A percentile compares a stretch with the other conserved stretches of the same genome.
phyloP scores from a whole-genome alignment of 1,140 invertebrate genomes.

The Mizuhopecten yessoensis region DNA sequence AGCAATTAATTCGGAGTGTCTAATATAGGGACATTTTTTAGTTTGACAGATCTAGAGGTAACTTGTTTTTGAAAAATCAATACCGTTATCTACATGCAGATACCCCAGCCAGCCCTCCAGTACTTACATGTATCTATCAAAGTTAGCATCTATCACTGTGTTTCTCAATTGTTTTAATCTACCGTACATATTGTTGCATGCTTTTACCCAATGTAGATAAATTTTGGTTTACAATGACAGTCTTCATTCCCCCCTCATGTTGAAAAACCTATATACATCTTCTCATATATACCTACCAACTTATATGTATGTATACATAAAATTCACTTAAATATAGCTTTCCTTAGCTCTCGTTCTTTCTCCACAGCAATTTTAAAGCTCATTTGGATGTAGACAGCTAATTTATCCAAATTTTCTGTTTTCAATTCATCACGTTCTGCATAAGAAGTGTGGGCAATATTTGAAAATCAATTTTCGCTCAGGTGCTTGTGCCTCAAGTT shows the following conservation, averaged over 20 bases:
- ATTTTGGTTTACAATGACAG: constrained; percentile 39
- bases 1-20: constrained; percentile 38
- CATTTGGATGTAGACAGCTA: constrained; percentile 27
- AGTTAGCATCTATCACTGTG: constrained; percentile 10
- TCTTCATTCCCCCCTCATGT: constrained; percentile 31
- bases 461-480: constrained; percentile 35
- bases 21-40: constrained; percentile 31
- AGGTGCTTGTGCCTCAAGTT: constrained; percentile 11
- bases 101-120: neutral
- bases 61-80: constrained; percentile 40
- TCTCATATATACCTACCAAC: neutral
- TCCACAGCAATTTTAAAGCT: constrained; percentile 34
- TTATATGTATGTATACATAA: neutral
- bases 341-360: neutral
- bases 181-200: constrained; percentile 38
- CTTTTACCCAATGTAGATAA: constrained; percentile 34
- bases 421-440: constrained; percentile 6
- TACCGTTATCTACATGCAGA: constrained; percentile 26
- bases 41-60: constrained; percentile 38
- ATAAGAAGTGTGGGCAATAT: constrained; percentile 34
- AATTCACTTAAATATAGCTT: constrained; percentile 34
- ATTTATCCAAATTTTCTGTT: constrained; percentile 40
- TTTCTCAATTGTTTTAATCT: constrained; percentile 35
- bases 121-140: constrained; percentile 1
- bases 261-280: constrained; percentile 35